A percentile compares a stretch with the other conserved stretches of the same genome.
phyloP scores from a whole-genome alignment of 2,113 vertebrate genomes.

The Micromys minutus region DNA sequence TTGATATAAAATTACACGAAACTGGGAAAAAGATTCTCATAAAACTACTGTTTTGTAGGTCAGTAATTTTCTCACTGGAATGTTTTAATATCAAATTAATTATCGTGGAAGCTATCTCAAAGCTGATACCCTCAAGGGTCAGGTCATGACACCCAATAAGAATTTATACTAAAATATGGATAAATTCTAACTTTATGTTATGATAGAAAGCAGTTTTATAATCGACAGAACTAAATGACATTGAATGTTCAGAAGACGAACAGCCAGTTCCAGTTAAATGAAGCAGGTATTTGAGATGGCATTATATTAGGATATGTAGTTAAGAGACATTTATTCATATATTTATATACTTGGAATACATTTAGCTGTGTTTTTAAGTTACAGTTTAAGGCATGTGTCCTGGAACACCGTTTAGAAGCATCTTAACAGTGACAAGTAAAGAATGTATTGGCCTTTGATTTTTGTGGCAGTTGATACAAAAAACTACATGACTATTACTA shows the following conservation, averaged over 20 bases:
- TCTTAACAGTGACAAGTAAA: background rate
- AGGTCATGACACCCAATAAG: background rate
- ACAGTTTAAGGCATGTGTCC: background rate
- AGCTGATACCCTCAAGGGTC: background rate
- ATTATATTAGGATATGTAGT: background rate
- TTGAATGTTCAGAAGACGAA: slow-evolving; percentile 26
- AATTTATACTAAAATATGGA: background rate
- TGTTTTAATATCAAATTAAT: slow-evolving; percentile 21
- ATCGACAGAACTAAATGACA: slow-evolving; percentile 15
- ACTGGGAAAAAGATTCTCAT: background rate
- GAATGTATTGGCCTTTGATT: background rate
- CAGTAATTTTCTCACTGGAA: background rate
- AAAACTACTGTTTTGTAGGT: background rate
- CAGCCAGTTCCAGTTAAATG: slow-evolving; percentile 39
- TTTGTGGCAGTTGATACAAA: slow-evolving; percentile 29
- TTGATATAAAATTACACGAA: slow-evolving; percentile 11
- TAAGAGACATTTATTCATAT: background rate
- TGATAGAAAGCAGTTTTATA: background rate
- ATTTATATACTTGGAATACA: background rate
- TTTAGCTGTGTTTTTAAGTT: background rate
- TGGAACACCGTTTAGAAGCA: background rate
- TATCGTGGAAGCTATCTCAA: background rate
- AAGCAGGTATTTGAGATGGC: background rate
- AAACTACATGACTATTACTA: background rate
- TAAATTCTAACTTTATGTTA: slow-evolving; percentile 47